Base-by-base conservation (phyloP, 2,888 invertebrate genomes). In the Pyralis farinalis region DNA sequence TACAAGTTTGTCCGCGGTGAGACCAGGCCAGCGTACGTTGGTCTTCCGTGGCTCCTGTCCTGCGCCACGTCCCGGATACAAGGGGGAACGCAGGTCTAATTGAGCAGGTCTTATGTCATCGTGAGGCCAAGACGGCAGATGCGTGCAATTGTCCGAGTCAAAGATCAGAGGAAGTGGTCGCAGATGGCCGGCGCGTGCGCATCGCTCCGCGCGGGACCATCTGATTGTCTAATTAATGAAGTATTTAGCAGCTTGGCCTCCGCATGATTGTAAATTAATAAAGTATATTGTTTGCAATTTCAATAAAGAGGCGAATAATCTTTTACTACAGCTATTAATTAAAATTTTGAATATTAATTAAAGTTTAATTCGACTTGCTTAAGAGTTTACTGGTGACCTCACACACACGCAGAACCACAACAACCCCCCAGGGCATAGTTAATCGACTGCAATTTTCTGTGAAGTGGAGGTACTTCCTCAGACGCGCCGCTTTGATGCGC, bases 141-240 rank as follows among this genome's bases (percentile, higher is more conserved):
- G 87, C 70, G 64, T 60, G 66, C 81, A 85, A 86, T 86, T 86
- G 85, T 56, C 57, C 53, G 74, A 82, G 87, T 86, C 87, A 87
- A 82, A 86, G 87, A 85, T 86, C 87, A 87, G 85, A 86, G 87
- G 87, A 87, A 86, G 87, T 80, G 70, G 65, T 53, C 50, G 63
- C 71, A 68, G 71, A 60, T 65, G 69, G 52, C 40, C 42, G 60
- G 68, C 65, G 71, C 72, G 73, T 73, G 78, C 77, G 77, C 81
- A 63, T 64, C 65, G 70, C 48, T 53, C 47, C 53, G 58, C 61
- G 51, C 49, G 51, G 44, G 47, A 41, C 46, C 42, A 37, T 40
- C 40, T 46, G 38, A 47, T 42, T 52, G 55, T 44, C 52, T 69
- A 67, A 69, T 73, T 68, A 62, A 52, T 58, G 57, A 21, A 63